phyloP scores from a whole-genome alignment of 2,888 invertebrate genomes.

The Drosophila emarginata region DNA sequence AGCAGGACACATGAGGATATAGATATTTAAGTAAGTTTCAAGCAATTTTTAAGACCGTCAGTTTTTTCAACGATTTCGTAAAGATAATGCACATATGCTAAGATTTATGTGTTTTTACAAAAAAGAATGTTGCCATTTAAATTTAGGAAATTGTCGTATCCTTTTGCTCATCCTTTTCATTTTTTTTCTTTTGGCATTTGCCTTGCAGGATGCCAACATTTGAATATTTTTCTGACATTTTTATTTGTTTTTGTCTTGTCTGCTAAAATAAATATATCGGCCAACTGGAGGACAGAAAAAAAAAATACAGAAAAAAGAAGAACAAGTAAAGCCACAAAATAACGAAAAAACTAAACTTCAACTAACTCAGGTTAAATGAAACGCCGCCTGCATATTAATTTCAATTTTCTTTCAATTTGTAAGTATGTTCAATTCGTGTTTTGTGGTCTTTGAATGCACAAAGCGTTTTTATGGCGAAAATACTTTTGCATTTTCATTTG shows the following conservation, averaged over 20 bases:
- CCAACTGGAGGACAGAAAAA: not conserved
- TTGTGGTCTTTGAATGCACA: conserved; percentile 64
- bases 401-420: conserved; percentile 51
- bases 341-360: conserved; percentile 34
- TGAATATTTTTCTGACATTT: conserved; percentile 71
- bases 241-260: conserved; percentile 50
- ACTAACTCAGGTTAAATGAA: conserved; percentile 33
- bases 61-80: conserved; percentile 10
- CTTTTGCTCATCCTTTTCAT: conserved; percentile 55
- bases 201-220: conserved; percentile 65
- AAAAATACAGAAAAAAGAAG: conserved; percentile 7
- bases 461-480: conserved; percentile 56
- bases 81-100: conserved; percentile 74
- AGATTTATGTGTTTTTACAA: conserved; percentile 68
- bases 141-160: conserved; percentile 67
- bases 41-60: no score
- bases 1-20: no score
- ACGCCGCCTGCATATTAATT: conserved; percentile 66
- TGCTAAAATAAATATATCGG: conserved; percentile 7
- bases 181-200: conserved; percentile 44
- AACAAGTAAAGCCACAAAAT: conserved; percentile 62
- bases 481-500: conserved; percentile 37
- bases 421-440: conserved; percentile 28
- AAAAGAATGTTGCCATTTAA: conserved; percentile 66
- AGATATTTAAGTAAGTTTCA: no score